Percentiles rank a stretch among this genome's conserved stretches.
These are phyloP conservation scores for Philonicus albiceps DNA, from an alignment of 2,888 invertebrate genomes.

Conservation along the genomic window DNA sequence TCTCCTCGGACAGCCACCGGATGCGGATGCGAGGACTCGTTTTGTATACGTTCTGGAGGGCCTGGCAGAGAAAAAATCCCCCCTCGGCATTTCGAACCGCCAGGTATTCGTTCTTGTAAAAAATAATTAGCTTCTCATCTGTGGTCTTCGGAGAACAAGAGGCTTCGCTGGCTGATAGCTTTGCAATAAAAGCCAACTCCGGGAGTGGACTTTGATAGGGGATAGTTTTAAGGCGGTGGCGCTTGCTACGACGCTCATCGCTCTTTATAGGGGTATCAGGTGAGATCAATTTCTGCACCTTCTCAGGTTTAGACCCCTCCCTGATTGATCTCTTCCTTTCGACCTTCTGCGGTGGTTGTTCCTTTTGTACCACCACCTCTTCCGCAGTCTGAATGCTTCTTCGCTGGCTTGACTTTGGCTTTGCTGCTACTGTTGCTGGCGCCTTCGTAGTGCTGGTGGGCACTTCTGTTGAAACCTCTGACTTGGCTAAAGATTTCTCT, in stretches of 20 bases:
- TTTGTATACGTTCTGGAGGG: conserved; percentile 89
- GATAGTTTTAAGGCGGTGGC: conserved; percentile 64
- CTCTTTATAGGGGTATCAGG: conserved; percentile 47
- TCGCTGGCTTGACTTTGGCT: conserved; percentile 19
- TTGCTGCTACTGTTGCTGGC: conserved; percentile 7
- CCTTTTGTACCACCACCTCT: neutral
- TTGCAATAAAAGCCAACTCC: conserved; percentile 79
- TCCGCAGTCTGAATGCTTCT: neutral
- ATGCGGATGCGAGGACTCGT: conserved; percentile 85
- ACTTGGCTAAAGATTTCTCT: conserved; percentile 10
- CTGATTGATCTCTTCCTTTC: conserved; percentile 38
- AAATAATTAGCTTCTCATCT: conserved; percentile 84
- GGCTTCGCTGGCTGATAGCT: conserved; percentile 71
- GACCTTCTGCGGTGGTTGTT: neutral
- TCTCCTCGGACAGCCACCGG: conserved; percentile 82
- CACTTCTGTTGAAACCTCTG: neutral
- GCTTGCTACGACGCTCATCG: conserved; percentile 53
- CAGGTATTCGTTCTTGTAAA: conserved; percentile 90
- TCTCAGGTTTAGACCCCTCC: conserved; percentile 29
- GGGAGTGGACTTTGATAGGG: conserved; percentile 84
- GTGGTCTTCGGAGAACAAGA: conserved; percentile 66
- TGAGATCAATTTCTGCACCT: neutral
- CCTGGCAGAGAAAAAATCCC: conserved; percentile 86
- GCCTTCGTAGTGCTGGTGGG: conserved; percentile 32
- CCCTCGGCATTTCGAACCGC: conserved; percentile 91